Conservation (phyloP, 1,140 invertebrate genomes). For the Papilio machaon region DNA sequence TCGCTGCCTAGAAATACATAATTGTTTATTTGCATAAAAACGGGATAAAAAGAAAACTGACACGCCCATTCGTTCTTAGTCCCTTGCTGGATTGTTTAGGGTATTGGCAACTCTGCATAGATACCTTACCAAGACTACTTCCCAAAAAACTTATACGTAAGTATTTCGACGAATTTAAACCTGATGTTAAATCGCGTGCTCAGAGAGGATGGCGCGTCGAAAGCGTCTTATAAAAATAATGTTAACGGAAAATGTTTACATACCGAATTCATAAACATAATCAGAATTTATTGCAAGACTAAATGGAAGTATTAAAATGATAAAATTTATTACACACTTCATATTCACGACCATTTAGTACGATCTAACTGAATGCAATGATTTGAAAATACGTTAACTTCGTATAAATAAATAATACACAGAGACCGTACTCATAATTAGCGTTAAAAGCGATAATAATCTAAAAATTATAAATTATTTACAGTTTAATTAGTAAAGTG, state of each 20-base stretch:
- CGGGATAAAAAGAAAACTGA: too few species aligned
- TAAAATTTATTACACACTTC: conserved; percentile 24
- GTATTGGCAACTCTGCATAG: too few species aligned
- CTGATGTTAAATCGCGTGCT: too few species aligned
- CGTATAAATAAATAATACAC: background rate
- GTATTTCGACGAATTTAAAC: too few species aligned
- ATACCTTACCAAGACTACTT: too few species aligned
- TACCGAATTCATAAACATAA: conserved; percentile 48
- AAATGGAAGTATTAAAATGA: conserved; percentile 28
- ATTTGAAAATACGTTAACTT: background rate
- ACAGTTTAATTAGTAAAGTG: conserved; percentile 19
- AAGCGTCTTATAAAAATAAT: too few species aligned
- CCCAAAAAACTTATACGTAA: background rate
- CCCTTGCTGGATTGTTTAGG: too few species aligned
- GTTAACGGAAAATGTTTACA: background rate
- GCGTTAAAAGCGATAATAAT: conserved; percentile 20
- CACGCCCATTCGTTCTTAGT: too few species aligned
- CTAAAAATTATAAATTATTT: conserved; percentile 23
- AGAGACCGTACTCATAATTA: background rate
- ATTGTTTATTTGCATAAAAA: background rate
- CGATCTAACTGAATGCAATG: background rate
- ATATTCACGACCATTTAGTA: conserved; percentile 19
- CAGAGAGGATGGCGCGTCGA: too few species aligned
- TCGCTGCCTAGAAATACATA: conserved; percentile 19
- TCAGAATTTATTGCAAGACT: background rate